phyloP scores from a whole-genome alignment of 2,888 invertebrate species.

The Zygothrica quintamaculata region DNA sequence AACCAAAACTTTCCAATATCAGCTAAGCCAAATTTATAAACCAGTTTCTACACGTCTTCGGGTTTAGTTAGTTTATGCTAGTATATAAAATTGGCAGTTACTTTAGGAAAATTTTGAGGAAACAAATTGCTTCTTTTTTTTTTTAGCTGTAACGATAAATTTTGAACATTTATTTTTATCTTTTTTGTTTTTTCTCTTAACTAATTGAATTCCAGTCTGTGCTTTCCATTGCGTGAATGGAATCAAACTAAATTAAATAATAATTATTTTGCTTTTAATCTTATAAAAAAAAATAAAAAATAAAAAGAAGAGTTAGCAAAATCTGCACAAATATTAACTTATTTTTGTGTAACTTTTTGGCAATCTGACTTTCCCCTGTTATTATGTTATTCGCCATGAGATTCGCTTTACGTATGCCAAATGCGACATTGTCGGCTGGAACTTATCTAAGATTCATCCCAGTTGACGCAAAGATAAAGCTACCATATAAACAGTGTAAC shows the following conservation, averaged over 20 bases:
- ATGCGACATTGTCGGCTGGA: slow-evolving; percentile 59
- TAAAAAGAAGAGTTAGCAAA: slow-evolving; percentile 1
- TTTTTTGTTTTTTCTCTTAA: neutral
- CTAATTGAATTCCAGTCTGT: slow-evolving; percentile 3
- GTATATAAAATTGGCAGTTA: neutral
- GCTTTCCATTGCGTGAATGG: slow-evolving; percentile 17
- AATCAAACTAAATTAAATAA: slow-evolving; percentile 32
- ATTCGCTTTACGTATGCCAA: slow-evolving; percentile 35
- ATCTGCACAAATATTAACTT: slow-evolving; percentile 41
- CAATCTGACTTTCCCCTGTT: slow-evolving; percentile 35
- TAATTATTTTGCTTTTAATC: slow-evolving; percentile 34
- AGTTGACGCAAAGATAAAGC: slow-evolving; percentile 71
- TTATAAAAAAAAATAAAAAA: too few relatives aligned
- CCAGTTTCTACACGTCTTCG: slow-evolving; percentile 39
- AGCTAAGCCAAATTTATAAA: slow-evolving; percentile 52
- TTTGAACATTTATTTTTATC: slow-evolving; percentile 4
- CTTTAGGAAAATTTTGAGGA: slow-evolving; percentile 13
- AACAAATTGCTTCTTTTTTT: slow-evolving; percentile 22
- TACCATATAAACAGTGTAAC: slow-evolving; percentile 46
- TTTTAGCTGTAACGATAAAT: slow-evolving; percentile 41
- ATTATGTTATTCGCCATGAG: slow-evolving; percentile 18
- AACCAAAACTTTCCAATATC: slow-evolving; percentile 68
- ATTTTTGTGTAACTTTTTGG: slow-evolving; percentile 33
- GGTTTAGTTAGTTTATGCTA: slow-evolving; percentile 3
- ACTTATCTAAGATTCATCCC: slow-evolving; percentile 64